A percentile compares a stretch with the other conserved stretches of the same genome.
Conservation (phyloP, 2,797 vertebrate species). For the Xenops minutus region DNA sequence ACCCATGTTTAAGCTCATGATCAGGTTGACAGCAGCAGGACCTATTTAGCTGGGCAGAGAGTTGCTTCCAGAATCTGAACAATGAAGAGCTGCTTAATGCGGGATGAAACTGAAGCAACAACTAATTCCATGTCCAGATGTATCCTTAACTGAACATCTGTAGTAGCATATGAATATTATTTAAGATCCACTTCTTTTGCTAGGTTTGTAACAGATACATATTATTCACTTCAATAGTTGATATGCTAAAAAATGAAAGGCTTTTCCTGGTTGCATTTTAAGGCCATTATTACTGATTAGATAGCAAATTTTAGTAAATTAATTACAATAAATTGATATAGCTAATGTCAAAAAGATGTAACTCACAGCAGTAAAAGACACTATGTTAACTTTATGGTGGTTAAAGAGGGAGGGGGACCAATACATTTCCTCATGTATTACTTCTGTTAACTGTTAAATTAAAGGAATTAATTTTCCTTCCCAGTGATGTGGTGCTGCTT, state of each 20-base stretch:
- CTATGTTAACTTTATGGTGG: not conserved
- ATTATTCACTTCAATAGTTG: not conserved
- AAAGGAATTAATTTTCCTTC: not conserved
- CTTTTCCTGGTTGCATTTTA: not conserved
- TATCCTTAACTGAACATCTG: not conserved
- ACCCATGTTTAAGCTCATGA: accelerated
- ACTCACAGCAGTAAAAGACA: not conserved
- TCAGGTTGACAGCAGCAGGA: not conserved
- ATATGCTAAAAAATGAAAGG: not conserved
- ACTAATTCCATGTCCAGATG: not conserved
- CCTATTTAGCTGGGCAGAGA: not conserved
- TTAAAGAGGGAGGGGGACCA: not conserved
- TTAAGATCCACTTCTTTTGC: not conserved
- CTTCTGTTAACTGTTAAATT: not conserved
- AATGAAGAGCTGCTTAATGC: not conserved
- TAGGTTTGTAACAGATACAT: not conserved
- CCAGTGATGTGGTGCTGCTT: accelerated
- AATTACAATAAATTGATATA: not conserved
- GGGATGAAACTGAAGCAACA: not conserved
- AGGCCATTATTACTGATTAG: not conserved
- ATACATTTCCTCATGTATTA: not conserved
- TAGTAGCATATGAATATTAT: not conserved
- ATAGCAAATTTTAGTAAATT: not conserved
- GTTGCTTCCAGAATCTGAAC: not conserved
- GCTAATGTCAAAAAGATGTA: not conserved